phyloP scores from a whole-genome alignment of 2,797 vertebrate genomes.

The Sardinella longiceps region DNA sequence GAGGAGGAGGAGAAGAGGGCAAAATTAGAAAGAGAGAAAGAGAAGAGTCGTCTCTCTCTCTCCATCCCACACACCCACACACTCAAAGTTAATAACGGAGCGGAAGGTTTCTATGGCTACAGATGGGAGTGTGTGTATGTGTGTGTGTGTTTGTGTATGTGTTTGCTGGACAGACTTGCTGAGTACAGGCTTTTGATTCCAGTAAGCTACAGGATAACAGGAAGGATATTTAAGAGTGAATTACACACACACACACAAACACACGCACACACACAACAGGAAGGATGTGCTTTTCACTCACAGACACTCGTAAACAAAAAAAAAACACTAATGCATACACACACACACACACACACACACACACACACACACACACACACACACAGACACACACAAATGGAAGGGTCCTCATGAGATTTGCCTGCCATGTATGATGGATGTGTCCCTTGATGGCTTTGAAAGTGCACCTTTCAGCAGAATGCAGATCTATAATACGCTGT shows the following conservation, averaged over 20 bases:
- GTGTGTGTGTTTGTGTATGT: slow-evolving; percentile 32
- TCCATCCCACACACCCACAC: slow-evolving; percentile 49
- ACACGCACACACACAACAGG: neutral
- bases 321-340: neutral
- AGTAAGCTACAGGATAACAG: slow-evolving; percentile 12
- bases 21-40: no score
- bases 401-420: neutral
- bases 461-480: neutral
- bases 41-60: neutral
- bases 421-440: neutral
- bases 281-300: neutral
- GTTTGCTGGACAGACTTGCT: slow-evolving; percentile 7
- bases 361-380: neutral
- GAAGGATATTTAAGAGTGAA: neutral
- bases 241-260: neutral
- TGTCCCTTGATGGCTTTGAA: neutral
- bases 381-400: neutral
- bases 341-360: neutral
- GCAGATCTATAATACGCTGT: neutral
- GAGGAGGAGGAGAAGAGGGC: no score
- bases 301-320: neutral
- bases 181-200: slow-evolving; percentile 15
- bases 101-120: slow-evolving; percentile 57
- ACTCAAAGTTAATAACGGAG: slow-evolving; percentile 53
- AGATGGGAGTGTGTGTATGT: slow-evolving; percentile 32